These are phyloP conservation scores for Notodonta ziczac DNA, from an alignment of 2,888 invertebrate species.

Conservation along the genomic window DNA sequence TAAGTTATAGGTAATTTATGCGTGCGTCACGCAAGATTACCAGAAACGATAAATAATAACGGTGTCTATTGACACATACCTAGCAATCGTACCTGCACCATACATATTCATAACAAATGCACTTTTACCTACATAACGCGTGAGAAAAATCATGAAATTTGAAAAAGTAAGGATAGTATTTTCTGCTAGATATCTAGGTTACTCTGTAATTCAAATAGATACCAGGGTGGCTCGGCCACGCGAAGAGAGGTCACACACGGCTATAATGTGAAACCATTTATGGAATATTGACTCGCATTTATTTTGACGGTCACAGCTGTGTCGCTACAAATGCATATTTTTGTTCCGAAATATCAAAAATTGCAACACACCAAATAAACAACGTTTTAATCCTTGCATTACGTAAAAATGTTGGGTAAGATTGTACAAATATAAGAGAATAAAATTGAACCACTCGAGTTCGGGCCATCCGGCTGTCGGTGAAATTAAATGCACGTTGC, in stretches of 20 bases:
- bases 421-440: conserved; percentile 70
- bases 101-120: background rate
- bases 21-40: conserved; percentile 21
- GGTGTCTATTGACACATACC: background rate
- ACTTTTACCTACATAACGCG: background rate
- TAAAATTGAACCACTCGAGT: conserved; percentile 57
- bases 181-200: too few species aligned
- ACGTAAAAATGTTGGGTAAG: conserved; percentile 73
- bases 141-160: background rate
- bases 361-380: conserved; percentile 71
- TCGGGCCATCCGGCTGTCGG: conserved; percentile 56
- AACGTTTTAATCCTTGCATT: conserved; percentile 74
- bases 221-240: background rate
- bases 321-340: conserved; percentile 52
- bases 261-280: conserved; percentile 21
- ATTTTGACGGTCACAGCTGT: conserved; percentile 48
- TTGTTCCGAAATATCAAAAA: conserved; percentile 69
- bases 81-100: background rate
- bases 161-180: too few species aligned
- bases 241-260: background rate
- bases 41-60: conserved; percentile 29
- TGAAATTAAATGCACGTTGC: conserved; percentile 64
- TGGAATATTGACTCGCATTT: conserved; percentile 54
- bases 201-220: too few species aligned
- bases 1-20: background rate